Percentiles rank a stretch among this genome's conserved stretches.
These are phyloP conservation scores for Melipona quadrifasciata DNA, from an alignment of 1,140 invertebrate species.

Conservation along the genomic window DNA sequence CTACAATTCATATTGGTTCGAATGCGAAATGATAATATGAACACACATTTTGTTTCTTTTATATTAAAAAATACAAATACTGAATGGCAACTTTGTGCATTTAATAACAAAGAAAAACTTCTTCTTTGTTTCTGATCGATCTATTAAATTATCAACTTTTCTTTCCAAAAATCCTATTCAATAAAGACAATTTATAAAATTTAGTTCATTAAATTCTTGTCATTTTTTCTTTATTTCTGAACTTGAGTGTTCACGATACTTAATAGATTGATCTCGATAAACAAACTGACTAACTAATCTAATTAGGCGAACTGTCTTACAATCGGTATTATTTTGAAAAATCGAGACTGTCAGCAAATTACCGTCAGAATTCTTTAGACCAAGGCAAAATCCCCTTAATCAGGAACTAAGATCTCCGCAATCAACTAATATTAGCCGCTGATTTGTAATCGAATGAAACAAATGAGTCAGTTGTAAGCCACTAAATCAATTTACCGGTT, in stretches of 20 bases:
- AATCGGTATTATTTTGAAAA: too few species aligned
- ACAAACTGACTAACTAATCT: too few species aligned
- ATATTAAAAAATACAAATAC: not conserved
- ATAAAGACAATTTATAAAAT: not conserved
- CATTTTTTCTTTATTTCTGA: too few species aligned
- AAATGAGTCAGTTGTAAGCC: not conserved
- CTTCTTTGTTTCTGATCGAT: not conserved
- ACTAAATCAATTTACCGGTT: constrained; percentile 23
- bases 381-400: not conserved
- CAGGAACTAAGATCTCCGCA: not conserved
- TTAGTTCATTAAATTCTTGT: not conserved
- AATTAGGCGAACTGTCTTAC: too few species aligned
- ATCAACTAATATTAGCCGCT: not conserved
- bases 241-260: too few species aligned
- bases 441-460: constrained; percentile 21
- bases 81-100: not conserved
- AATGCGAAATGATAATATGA: not conserved
- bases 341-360: not conserved
- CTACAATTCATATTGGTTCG: not conserved
- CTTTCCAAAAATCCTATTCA: not conserved
- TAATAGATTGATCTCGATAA: too few species aligned
- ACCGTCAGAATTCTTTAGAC: not conserved
- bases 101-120: not conserved
- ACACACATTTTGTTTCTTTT: too few species aligned
- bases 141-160: not conserved